A percentile compares a stretch with the other conserved stretches of the same genome.
Conservation (phyloP, 1,140 invertebrate species). For the Zaprionus nigranus region DNA sequence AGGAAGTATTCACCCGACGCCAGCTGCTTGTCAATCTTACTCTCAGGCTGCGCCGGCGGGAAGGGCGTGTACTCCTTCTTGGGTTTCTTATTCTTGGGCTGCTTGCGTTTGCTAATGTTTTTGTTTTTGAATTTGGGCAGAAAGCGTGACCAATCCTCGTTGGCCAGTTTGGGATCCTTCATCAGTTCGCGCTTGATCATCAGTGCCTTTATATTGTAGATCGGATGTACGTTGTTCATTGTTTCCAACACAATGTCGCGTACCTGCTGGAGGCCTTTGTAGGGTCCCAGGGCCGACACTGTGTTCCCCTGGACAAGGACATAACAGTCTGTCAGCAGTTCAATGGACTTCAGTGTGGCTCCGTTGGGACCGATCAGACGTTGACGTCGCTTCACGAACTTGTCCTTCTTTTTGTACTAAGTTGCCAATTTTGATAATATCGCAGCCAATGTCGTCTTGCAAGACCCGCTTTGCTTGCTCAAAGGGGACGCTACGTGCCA, state of each 20-base stretch:
- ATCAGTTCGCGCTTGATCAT: conserved; percentile 99
- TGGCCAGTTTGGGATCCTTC: conserved; percentile 95
- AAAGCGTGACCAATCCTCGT: conserved; percentile 99
- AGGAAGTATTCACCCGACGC: conserved; percentile 99
- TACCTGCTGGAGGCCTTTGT: conserved; percentile 97
- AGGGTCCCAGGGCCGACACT: conserved; percentile 97
- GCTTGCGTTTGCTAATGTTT: conserved; percentile 93
- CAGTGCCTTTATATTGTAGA: conserved; percentile 98
- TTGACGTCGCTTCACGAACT: conserved; percentile 98
- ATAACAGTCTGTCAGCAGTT: conserved; percentile 99
- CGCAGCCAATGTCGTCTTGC: conserved; percentile 96
- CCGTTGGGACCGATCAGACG: conserved; percentile 98
- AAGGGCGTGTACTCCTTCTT: conserved; percentile 99
- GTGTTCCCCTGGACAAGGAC: conserved; percentile 99
- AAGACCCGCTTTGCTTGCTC: conserved; percentile 95
- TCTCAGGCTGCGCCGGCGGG: conserved; percentile 96
- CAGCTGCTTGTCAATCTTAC: conserved; percentile 97
- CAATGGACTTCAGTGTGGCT: conserved; percentile 98
- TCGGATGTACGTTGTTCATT: conserved; percentile 99
- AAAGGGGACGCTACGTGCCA: conserved; percentile 98
- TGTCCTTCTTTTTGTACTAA: conserved; percentile 97
- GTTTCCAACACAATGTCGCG: conserved; percentile 97
- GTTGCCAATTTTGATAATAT: conserved; percentile 98
- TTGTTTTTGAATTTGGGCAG: conserved; percentile 98
- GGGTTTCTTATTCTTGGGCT: conserved; percentile 92